Conservation (phyloP, 2,888 invertebrate species). For the Calameuta pallipes region DNA sequence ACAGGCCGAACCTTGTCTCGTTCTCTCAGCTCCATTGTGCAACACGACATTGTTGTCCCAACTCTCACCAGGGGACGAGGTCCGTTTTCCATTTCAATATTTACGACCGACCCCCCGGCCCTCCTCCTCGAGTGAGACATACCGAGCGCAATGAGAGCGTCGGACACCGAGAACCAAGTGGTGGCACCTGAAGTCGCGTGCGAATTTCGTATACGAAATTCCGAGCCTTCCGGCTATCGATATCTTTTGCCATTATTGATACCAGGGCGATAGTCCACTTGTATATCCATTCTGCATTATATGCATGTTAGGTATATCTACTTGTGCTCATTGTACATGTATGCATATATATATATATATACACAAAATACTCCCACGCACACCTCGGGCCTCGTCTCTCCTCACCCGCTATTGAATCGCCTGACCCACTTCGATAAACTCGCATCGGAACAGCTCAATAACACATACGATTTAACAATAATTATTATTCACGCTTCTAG, state of each 20-base stretch:
- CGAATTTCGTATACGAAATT: background rate
- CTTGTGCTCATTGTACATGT: conserved; percentile 12
- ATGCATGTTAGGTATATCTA: background rate
- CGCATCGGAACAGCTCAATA: conserved; percentile 61
- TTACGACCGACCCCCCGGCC: background rate
- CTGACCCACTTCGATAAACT: conserved; percentile 67
- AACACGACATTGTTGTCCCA: conserved; percentile 43
- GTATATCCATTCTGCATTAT: background rate
- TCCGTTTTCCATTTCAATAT: background rate
- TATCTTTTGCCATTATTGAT: background rate
- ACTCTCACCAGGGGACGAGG: conserved; percentile 43
- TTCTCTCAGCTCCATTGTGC: conserved; percentile 23
- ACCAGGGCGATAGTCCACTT: background rate
- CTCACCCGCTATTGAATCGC: conserved; percentile 62
- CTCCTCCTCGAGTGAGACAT: background rate
- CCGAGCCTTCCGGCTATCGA: background rate
- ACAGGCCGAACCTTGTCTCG: conserved; percentile 10
- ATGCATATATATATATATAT: conserved; percentile 44
- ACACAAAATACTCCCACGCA: conserved; percentile 42
- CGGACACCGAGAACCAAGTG: background rate
- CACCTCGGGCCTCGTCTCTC: conserved; percentile 51
- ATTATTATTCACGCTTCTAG: conserved; percentile 8
- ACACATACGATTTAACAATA: conserved; percentile 22
- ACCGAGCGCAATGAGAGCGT: background rate
- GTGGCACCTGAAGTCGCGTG: background rate